Conservation (phyloP, 2,113 vertebrate species). For the Sakesphorus luctuosus region DNA sequence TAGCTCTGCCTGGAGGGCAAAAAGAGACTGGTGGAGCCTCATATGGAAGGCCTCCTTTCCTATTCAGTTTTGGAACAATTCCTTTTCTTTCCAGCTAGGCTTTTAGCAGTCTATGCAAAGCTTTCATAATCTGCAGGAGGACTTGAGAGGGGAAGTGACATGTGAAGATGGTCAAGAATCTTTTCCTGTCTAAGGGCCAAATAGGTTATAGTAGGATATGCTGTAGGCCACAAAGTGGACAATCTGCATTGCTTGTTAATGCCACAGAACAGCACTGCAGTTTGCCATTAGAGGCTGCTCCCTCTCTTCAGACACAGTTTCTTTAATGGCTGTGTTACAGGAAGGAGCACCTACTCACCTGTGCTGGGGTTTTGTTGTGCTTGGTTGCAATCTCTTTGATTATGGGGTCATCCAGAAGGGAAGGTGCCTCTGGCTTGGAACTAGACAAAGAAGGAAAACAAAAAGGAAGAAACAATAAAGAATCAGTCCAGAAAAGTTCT, state of each 20-base stretch:
- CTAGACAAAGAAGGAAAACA: constrained; percentile 28
- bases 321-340: background rate
- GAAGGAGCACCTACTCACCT: constrained; percentile 68
- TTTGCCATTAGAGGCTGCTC: no score
- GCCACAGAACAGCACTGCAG: no score
- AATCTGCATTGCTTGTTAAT: background rate
- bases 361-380: constrained; percentile 86
- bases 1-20: background rate
- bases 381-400: constrained; percentile 85
- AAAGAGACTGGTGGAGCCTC: background rate
- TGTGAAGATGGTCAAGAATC: background rate
- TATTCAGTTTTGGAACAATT: background rate
- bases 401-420: constrained; percentile 83
- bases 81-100: background rate
- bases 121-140: background rate
- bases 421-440: constrained; percentile 79
- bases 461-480: background rate
- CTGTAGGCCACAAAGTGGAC: background rate
- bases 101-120: background rate
- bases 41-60: background rate
- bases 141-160: background rate
- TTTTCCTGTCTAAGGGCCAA: background rate
- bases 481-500: background rate
- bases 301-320: no score
- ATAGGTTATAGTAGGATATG: background rate